Evolutionary conservation across 2,797 vertebrate species (phyloP), one percentile per base, ranked within the genome.

Genomic region (Coccyzus lansbergi): DNA sequence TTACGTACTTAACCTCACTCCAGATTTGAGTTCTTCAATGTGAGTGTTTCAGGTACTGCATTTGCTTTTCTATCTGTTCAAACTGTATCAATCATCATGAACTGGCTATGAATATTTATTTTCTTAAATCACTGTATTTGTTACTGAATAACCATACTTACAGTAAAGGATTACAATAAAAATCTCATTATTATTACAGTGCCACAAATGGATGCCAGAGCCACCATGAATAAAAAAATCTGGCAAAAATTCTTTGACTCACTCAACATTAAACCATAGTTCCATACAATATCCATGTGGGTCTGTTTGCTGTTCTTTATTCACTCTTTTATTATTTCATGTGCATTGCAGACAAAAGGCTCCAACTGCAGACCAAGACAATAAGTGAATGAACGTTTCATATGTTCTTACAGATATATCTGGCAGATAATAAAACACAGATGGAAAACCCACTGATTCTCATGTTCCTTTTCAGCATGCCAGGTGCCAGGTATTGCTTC

Each of bases 21-120:
- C 16, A 71, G 26, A 28, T 90, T 90, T 75, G 18, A 93, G 42
- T 75, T 90, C 62, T 86, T 60, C 42, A n/a, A 2, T 55, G 14
- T 6, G 0, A 92, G 28, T 34, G 36, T 94, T 94, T 94, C 90
- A 89, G 40, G 33, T 49, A 46, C 40, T 60, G 33, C 29, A 84
- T 96, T 96, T 97, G 94, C 85, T 96, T 46, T 90, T 93, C 85
- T 95, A 80, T 72, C 59, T 29, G 20, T 77, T 79, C 60, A 60
- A 87, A 92, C 63, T 31, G 56, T 75, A 93, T 44, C 65, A 89
- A 21, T 62, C 65, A 78, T 86, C 65, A 90, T 75, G 88, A 96
- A 86, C 64, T 88, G 72, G 16, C 38, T 89, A 53, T 93, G 86
- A 94, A 83, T 90, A 93, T 88, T 96, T 95, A 87, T 94, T 95